A percentile compares a stretch with the other conserved stretches of the same genome.
Evolutionary conservation across 2,888 invertebrate genomes (phyloP).

Genomic region (Polyommatus iphigenia): DNA sequence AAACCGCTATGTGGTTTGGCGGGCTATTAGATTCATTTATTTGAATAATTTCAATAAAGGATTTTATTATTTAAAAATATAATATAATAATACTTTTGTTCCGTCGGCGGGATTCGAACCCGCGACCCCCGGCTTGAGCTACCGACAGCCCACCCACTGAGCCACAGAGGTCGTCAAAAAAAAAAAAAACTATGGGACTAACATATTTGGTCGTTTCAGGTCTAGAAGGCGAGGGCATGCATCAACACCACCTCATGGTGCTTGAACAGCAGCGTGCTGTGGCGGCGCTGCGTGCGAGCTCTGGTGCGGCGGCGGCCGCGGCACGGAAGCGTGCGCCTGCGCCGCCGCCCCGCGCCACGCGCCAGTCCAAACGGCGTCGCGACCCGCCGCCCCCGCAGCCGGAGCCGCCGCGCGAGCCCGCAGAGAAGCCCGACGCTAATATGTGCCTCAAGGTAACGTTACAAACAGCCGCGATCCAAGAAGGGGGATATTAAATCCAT

Average conservation of each 20-base stretch:
- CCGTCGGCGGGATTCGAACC: too few species aligned
- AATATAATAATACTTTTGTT: too few species aligned
- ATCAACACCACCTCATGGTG: conserved; percentile 81
- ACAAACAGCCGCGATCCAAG: too few species aligned
- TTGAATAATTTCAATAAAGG: too few species aligned
- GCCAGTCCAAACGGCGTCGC: conserved; percentile 54
- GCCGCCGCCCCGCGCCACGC: conserved; percentile 56
- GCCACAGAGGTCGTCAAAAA: too few species aligned
- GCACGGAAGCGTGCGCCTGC: conserved; percentile 58
- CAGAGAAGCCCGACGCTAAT: conserved; percentile 91
- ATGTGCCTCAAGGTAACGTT: conserved; percentile 86
- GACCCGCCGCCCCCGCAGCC: conserved; percentile 71
- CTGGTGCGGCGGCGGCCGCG: conserved; percentile 42
- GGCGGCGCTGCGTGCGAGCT: conserved; percentile 58
- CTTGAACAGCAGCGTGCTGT: conserved; percentile 79
- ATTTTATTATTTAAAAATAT: too few species aligned
- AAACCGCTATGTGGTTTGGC: too few species aligned
- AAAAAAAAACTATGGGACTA: too few species aligned
- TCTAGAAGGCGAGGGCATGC: conserved; percentile 77
- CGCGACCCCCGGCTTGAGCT: too few species aligned
- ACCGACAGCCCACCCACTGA: too few species aligned
- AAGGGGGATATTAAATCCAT: too few species aligned
- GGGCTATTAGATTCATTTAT: too few species aligned
- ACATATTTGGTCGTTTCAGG: conserved; percentile 47
- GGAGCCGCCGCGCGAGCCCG: conserved; percentile 83